Evolutionary conservation across 2,113 vertebrate genomes (phyloP).

Genomic region (Chelonoidis abingdonii): DNA sequence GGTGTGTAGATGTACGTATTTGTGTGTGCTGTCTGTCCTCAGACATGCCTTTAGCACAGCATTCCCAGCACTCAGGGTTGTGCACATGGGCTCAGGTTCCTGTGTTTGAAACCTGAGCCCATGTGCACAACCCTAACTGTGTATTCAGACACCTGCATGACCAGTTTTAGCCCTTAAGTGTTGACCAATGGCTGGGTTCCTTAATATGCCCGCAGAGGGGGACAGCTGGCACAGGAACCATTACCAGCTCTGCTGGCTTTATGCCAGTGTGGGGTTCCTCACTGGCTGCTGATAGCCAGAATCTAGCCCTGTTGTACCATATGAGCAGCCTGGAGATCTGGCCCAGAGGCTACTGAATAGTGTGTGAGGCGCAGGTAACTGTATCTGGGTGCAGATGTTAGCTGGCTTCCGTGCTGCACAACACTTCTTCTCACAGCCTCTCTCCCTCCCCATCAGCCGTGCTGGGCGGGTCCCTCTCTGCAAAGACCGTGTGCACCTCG

Average conservation of each 20-base stretch:
- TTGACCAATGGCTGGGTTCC: no score
- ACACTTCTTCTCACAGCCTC: not conserved
- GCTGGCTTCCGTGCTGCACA: fast-evolving
- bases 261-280: not conserved
- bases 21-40: not conserved
- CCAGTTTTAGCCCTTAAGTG: not conserved
- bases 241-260: fast-evolving
- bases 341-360: not conserved
- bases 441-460: slow-evolving; percentile 66
- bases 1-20: fast-evolving
- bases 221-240: not conserved
- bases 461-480: slow-evolving; percentile 72
- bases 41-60: not conserved
- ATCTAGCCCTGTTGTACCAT: not conserved
- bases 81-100: fast-evolving
- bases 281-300: not conserved
- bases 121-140: no score
- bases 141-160: not conserved
- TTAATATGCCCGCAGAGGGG: not conserved
- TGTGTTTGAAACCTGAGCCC: no score
- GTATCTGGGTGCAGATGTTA: fast-evolving
- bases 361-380: fast-evolving
- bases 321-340: not conserved
- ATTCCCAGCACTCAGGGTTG: not conserved
- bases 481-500: slow-evolving; percentile 79